Base-by-base conservation (phyloP, 2,888 invertebrate species). In the Incurvaria masculella region DNA sequence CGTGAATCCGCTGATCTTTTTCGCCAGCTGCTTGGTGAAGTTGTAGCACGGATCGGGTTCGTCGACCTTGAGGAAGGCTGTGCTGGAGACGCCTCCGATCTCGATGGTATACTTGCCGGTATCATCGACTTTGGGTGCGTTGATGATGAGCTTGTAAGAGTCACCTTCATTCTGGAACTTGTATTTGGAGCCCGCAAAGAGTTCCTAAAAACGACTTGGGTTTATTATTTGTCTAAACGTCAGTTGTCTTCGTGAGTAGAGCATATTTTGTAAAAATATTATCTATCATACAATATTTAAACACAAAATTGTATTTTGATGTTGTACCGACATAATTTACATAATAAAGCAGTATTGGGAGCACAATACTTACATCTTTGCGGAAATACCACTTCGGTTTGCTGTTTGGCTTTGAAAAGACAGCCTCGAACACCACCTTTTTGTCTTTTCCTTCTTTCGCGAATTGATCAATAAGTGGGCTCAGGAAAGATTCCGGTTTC, bases 381-480 rank as follows among this genome's bases (percentile, higher is more conserved):
- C 93, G 86, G 81, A 91, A 89, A 65, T 84, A 85, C 95, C 95
- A 95, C 73, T 91, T 94, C 8, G 94, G 91, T 66, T 94, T 94
- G 63, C 89, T 83, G 69, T 97, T 96, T n/a, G 95, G 88, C 76
- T 97, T 98, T 54, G 95, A 93, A 80, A 98, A 99, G 66, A 91
- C 89, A 53, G 92, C 94, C 70, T 94, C 94, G 65, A 99, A 96
- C 39, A 85, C 83, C 56, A 94, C 93, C 72, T 94, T 93, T 71
- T 95, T 96, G 72, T 97, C 97, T 73, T 96, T 95, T 60, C 97
- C 92, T 84, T 98, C 92, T 72, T 94, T 91, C 57, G 92, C 92
- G 66, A 89, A 90, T 76, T 93, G 89, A 80, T 98, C 97, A 62
- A 95, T 88, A 63, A 98, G 81, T 53, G 96, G 96, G 71, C 92